Evolutionary conservation across 2,113 vertebrate species (phyloP), one percentile per base, ranked within the genome.

Genomic region (Pseudopodoces humilis): DNA sequence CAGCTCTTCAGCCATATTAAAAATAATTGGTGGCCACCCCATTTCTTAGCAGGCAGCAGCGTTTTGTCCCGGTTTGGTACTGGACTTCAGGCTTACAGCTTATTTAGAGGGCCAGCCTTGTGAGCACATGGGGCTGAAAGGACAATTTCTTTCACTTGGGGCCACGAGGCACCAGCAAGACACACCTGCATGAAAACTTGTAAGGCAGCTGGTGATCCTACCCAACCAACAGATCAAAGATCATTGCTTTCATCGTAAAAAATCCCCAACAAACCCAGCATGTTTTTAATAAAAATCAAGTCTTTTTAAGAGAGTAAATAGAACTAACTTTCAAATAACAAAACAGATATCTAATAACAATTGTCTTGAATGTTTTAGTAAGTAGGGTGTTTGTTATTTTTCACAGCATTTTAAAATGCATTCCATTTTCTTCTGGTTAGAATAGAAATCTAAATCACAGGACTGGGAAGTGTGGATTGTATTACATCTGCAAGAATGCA

Each of bases 391-490:
- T 69, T 50, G 23, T 47, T 86, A 47, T 67, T 92, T 91, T 83
- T 74, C 43, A 81, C 39, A 64, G 44, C n/a, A 53, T 92, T 93
- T 93, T 59, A 10, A 88, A 87, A 62, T 2, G 0, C 12, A 49
- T 71, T 90, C 30, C 2, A 23, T 77, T 94, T 91, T 83, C 55
- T 88, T 81, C 46, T 74, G 19, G 35, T 80, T 87, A 90, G 82
- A 91, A 93, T 24, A 82, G 44, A 90, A 95, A 90, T 37, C 71
- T 82, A 80, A 92, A 93, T 78, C 60, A 86, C 55, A 77, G 64
- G 35, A 74, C 44, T 63, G 59, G 35, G 37, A 80, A 80, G 43
- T 70, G 85, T 35, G 81, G 90, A 91, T 83, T 41, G 8, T 43
- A 47, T 64, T 62, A 37, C 35, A 59, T 52, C 59, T 88, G 59